phyloP scores from a whole-genome alignment of 2,113 vertebrate species.

The Maccullochella peelii region DNA sequence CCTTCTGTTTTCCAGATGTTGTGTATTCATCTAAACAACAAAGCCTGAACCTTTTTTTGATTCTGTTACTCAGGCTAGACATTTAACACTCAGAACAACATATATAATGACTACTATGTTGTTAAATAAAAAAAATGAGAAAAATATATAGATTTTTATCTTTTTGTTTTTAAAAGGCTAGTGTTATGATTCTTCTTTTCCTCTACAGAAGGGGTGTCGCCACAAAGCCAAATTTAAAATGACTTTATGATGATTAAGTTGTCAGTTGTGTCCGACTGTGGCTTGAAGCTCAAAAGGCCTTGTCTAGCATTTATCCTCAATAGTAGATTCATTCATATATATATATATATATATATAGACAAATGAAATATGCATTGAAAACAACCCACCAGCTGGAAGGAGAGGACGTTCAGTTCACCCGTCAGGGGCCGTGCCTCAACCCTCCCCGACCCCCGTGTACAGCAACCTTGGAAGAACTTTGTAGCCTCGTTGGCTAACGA shows the following conservation, averaged over 20 bases:
- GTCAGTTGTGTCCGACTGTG: constrained; percentile 58
- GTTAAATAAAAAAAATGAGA: constrained; percentile 75
- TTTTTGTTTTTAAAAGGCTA: constrained; percentile 61
- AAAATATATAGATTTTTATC: constrained; percentile 71
- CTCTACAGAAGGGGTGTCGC: constrained; percentile 40
- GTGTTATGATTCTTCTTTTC: constrained; percentile 56
- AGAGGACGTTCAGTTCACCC: constrained; percentile 57
- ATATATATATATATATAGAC: constrained; percentile 61
- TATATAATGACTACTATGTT: constrained; percentile 53
- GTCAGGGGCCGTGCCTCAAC: constrained; percentile 27
- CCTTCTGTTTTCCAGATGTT: constrained; percentile 40
- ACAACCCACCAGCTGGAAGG: constrained; percentile 54
- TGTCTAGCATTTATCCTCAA: constrained; percentile 64
- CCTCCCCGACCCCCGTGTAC: constrained; percentile 33
- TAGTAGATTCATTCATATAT: constrained; percentile 49
- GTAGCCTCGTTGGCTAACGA: constrained; percentile 50
- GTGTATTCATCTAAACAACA: constrained; percentile 15
- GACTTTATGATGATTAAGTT: constrained; percentile 16
- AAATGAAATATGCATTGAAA: constrained; percentile 76
- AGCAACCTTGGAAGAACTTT: constrained; percentile 74
- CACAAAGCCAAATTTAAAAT: constrained; percentile 55
- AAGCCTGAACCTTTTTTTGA: constrained; percentile 37
- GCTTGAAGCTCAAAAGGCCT: constrained; percentile 71
- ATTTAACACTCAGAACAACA: constrained; percentile 55
- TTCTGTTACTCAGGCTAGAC: constrained; percentile 49